Evolutionary conservation across 2,113 vertebrate genomes (phyloP).

Genomic region (Mormyrus lacerda): DNA sequence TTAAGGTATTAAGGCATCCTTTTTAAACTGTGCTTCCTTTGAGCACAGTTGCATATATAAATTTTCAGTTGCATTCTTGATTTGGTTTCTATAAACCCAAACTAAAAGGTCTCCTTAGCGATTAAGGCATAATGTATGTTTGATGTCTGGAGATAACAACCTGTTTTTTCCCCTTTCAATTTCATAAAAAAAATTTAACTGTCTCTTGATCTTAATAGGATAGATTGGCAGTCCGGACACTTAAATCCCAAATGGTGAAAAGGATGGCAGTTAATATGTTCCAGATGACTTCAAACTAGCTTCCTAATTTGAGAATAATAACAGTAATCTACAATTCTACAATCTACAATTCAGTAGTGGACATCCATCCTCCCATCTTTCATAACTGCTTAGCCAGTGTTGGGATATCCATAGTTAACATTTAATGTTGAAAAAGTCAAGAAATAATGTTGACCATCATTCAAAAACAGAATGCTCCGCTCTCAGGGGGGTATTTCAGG

Average conservation of each 20-base stretch:
- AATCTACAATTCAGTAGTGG: background rate
- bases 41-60: constrained; percentile 67
- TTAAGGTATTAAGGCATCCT: constrained; percentile 62
- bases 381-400: background rate
- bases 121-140: constrained; percentile 63
- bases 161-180: constrained; percentile 43
- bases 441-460: background rate
- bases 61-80: constrained; percentile 50
- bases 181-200: constrained; percentile 48
- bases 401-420: background rate
- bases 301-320: background rate
- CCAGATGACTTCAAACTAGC: constrained; percentile 27
- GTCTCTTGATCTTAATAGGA: constrained; percentile 56
- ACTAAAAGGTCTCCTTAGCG: constrained; percentile 49
- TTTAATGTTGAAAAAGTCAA: background rate
- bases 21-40: constrained; percentile 64
- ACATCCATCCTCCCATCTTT: background rate
- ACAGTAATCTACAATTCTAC: no score
- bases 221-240: constrained; percentile 47
- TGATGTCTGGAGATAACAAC: constrained; percentile 64
- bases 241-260: constrained; percentile 47
- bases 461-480: background rate
- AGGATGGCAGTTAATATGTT: constrained; percentile 44
- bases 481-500: background rate
- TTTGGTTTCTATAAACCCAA: constrained; percentile 55